phyloP scores from a whole-genome alignment of 2,888 invertebrate genomes.

The Acronicta psi region DNA sequence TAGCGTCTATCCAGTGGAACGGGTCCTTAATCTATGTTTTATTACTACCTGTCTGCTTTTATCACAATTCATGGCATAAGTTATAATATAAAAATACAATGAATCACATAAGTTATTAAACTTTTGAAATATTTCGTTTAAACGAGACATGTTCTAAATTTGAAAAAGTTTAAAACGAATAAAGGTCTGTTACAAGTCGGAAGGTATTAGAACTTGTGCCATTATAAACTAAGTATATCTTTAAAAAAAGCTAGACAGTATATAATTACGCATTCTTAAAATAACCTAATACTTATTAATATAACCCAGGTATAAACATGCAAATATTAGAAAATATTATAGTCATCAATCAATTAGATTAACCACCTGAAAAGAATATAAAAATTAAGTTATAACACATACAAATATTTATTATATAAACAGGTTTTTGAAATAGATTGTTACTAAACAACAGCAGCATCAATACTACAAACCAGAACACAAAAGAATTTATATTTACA shows the following conservation, averaged over 20 bases:
- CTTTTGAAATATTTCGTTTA: slow-evolving; percentile 34
- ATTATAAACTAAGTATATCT: background rate
- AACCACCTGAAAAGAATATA: slow-evolving; percentile 45
- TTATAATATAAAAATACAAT: slow-evolving; percentile 27
- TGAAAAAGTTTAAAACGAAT: slow-evolving; percentile 7
- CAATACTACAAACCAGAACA: background rate
- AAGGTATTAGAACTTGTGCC: slow-evolving; percentile 22
- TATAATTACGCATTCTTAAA: background rate
- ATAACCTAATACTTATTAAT: background rate
- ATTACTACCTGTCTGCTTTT: slow-evolving; percentile 12
- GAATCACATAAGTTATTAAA: slow-evolving; percentile 22
- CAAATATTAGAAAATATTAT: slow-evolving; percentile 28
- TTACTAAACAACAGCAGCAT: no score
- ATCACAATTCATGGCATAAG: slow-evolving; percentile 39
- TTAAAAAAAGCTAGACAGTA: background rate
- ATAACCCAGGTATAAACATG: slow-evolving; percentile 41
- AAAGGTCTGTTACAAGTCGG: no score
- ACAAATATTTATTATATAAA: background rate
- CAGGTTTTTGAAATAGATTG: background rate
- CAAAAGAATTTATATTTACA: background rate
- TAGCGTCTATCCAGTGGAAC: no score
- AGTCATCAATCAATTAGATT: slow-evolving; percentile 16
- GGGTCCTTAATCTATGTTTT: background rate
- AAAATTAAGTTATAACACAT: slow-evolving; percentile 21
- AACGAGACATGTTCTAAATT: slow-evolving; percentile 20